Evolutionary conservation across 2,113 vertebrate genomes (phyloP), one percentile per base, ranked within the genome.

Genomic region (Epinephelus lanceolatus): DNA sequence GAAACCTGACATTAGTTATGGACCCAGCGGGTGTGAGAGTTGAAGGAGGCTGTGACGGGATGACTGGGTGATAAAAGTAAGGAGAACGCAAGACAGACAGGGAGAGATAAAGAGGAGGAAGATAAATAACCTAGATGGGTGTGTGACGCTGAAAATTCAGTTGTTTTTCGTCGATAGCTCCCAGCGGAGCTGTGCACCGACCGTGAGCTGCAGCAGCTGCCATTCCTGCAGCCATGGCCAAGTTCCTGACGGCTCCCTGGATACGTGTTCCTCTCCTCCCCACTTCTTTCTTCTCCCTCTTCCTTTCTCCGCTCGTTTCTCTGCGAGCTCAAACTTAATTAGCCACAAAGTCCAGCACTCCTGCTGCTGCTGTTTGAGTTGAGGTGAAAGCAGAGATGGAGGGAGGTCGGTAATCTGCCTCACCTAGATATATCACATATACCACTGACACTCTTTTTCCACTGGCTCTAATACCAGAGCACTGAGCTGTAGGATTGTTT

Each of bases 201-300:
- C 59, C 60, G 30, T 88, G 91, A 91, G 51, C 76, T 49, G 25
- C 89, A 73, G 88, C 94, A 94, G 94, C 94, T 95, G 94, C 90
- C 83, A 73, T 86, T 92, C 85, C 89, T 76, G 63, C 61, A 83
- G 81, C 62, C 81, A 17, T 1, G 59, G 90, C 93, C 93, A 94
- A 94, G 87, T 93, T 94, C 71, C 85, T 89, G 87, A 92, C 82
- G 55, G 73, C 86, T 94, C 91, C 92, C 93, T 75, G 57, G 81
- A 88, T 60, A 74, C 30, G 18, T 49, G 11, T 76, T 82, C 79
- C 25, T 70, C 78, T 88, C 82, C 77, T 86, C 75, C 86, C 19
- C 57, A 1, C n/a, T 80, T 80, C 70, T 56, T 65, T 69, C 82
- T n/a, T 74, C 56, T 40, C 60, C 55, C 57, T 42, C 52, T 17